phyloP scores from a whole-genome alignment of 2,797 vertebrate species.

The Lindbergichthys nudifrons region DNA sequence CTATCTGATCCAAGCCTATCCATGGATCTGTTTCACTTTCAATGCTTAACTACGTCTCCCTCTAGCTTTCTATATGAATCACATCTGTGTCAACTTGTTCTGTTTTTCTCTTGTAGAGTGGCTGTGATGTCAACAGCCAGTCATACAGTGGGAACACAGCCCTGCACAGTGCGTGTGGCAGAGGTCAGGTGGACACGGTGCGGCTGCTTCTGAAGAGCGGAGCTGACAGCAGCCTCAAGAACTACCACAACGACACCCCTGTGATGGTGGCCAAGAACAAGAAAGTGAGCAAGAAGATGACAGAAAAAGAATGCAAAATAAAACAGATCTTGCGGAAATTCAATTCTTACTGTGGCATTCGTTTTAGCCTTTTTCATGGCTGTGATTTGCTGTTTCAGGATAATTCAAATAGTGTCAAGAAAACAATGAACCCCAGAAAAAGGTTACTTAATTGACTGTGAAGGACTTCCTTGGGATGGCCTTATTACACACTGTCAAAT shows the following conservation, averaged over 20 bases:
- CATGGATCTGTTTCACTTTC: constrained; percentile 24
- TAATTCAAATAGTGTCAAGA: constrained; percentile 5
- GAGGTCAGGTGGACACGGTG: constrained; percentile 89
- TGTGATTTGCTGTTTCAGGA: not conserved
- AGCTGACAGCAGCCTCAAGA: constrained; percentile 91
- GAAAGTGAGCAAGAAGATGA: constrained; percentile 79
- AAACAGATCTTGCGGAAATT: not conserved
- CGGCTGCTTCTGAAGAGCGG: constrained; percentile 89
- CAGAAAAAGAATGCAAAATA: not conserved
- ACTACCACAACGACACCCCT: constrained; percentile 93
- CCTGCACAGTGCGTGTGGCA: constrained; percentile 89
- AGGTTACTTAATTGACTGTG: constrained; percentile 15
- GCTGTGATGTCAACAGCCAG: constrained; percentile 90
- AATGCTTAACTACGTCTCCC: not conserved
- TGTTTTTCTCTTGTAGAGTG: constrained; percentile 77
- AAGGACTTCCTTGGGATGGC: constrained; percentile 10
- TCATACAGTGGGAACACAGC: constrained; percentile 93
- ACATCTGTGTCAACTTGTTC: constrained; percentile 22
- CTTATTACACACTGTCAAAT: constrained; percentile 6
- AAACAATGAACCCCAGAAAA: constrained; percentile 10
- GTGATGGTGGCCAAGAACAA: constrained; percentile 92
- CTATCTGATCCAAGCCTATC: not conserved
- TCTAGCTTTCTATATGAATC: constrained; percentile 44
- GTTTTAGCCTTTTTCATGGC: not conserved
- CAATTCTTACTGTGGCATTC: not conserved